These are phyloP conservation scores for Hypomesus transpacificus DNA, from an alignment of 2,113 vertebrate genomes.

Conservation along the genomic window DNA sequence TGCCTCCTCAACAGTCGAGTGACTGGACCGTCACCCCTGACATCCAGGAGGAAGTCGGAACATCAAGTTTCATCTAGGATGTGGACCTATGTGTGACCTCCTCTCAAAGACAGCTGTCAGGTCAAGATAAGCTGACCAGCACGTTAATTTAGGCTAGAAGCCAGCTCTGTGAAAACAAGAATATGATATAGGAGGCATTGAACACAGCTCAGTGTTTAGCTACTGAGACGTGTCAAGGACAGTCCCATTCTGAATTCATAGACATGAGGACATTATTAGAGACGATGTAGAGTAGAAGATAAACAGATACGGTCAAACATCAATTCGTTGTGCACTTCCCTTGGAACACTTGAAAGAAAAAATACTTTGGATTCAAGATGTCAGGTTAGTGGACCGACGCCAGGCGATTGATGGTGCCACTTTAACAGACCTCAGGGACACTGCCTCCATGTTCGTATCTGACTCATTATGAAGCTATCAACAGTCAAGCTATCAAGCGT, in stretches of 20 bases:
- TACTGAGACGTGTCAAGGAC: too few species aligned
- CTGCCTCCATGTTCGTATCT: too few species aligned
- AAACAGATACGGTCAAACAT: too few species aligned
- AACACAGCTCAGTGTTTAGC: background rate
- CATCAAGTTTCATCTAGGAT: background rate
- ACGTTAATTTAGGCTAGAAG: too few species aligned
- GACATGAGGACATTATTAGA: too few species aligned
- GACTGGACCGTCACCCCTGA: too few species aligned
- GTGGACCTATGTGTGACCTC: background rate
- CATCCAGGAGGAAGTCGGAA: background rate
- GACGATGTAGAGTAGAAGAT: too few species aligned
- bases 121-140: background rate
- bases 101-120: background rate
- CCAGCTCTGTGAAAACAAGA: background rate
- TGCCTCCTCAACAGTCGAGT: too few species aligned
- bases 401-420: background rate
- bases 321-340: background rate
- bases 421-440: too few species aligned
- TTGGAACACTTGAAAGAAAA: background rate
- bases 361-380: background rate
- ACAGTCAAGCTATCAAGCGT: background rate
- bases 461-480: too few species aligned
- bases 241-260: too few species aligned
- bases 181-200: background rate
- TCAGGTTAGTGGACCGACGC: background rate